Percentiles rank a stretch among this genome's conserved stretches.
These are phyloP conservation scores for Diloba caeruleocephala DNA, from an alignment of 2,888 invertebrate genomes.

Conservation along the genomic window DNA sequence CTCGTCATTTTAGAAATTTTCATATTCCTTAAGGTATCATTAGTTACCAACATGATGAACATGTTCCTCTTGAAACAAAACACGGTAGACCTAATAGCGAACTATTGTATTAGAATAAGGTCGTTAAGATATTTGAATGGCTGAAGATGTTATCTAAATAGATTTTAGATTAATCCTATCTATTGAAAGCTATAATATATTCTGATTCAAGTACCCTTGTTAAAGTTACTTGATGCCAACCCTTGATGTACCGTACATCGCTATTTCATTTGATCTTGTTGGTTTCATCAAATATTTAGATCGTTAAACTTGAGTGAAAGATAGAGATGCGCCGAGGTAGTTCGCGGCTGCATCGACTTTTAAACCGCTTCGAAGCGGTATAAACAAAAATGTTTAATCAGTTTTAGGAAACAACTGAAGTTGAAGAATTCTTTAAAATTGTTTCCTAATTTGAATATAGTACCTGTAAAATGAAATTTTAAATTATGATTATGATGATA, in stretches of 20 bases:
- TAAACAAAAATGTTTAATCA: constrained; percentile 51
- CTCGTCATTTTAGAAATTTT: constrained; percentile 25
- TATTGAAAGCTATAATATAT: constrained; percentile 83
- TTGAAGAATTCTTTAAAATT: too few species aligned
- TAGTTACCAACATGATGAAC: constrained; percentile 16
- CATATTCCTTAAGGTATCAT: constrained; percentile 10
- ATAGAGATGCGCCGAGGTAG: constrained; percentile 67
- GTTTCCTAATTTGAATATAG: too few species aligned
- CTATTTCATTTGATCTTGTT: constrained; percentile 84
- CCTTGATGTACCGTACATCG: constrained; percentile 71
- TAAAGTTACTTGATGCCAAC: constrained; percentile 70
- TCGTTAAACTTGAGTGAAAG: constrained; percentile 81
- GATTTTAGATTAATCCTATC: constrained; percentile 63
- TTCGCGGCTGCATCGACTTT: constrained; percentile 68
- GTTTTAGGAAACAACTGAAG: constrained; percentile 49
- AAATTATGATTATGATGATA: too few species aligned
- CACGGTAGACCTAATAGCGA: constrained; percentile 33
- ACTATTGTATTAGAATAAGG: constrained; percentile 45
- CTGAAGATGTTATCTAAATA: constrained; percentile 58
- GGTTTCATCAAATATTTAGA: constrained; percentile 86
- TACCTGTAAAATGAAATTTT: too few species aligned
- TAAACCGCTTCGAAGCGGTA: constrained; percentile 43
- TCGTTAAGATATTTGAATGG: constrained; percentile 57
- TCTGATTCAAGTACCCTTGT: constrained; percentile 83
- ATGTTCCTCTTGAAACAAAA: constrained; percentile 43